Conservation (phyloP, 2,797 vertebrate species). For the Enteromius mattozi region DNA sequence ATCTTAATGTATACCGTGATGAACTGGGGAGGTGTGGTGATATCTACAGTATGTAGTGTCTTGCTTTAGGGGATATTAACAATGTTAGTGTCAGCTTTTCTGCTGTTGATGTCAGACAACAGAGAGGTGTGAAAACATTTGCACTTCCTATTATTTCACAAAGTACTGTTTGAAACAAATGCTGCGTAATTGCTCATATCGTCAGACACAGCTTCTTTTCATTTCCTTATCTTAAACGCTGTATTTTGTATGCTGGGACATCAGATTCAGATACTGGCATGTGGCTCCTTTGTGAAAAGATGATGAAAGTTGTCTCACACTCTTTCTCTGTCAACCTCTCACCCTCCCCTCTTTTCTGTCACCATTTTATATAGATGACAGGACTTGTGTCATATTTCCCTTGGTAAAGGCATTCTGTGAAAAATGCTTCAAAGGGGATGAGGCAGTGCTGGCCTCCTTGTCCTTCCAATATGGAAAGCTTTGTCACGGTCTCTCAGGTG, state of each 20-base stretch:
- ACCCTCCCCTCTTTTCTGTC: constrained; percentile 24
- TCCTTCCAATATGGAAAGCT: constrained; percentile 93
- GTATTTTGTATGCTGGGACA: not conserved
- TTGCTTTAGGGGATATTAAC: not conserved
- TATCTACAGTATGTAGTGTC: not conserved
- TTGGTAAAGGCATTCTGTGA: constrained; percentile 94
- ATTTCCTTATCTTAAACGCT: constrained; percentile 17
- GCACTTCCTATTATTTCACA: constrained; percentile 16
- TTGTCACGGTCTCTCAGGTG: constrained; percentile 91
- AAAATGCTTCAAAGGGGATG: constrained; percentile 88
- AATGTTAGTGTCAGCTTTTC: constrained; percentile 5
- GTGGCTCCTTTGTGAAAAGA: constrained; percentile 38
- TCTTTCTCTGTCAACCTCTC: constrained; percentile 37
- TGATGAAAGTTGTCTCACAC: constrained; percentile 40
- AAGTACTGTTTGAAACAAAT: not conserved
- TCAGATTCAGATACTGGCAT: constrained; percentile 20
- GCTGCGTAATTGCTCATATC: not conserved
- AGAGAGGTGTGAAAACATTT: not conserved
- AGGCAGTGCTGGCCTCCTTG: constrained; percentile 86
- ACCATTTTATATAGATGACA: constrained; percentile 83
- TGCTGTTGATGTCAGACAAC: not conserved
- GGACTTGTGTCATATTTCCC: constrained; percentile 88
- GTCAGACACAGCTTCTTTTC: not conserved
- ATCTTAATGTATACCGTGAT: not conserved
- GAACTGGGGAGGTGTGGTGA: not conserved